Base-by-base conservation (phyloP, 1,140 invertebrate genomes). In the Aplysia californica region DNA sequence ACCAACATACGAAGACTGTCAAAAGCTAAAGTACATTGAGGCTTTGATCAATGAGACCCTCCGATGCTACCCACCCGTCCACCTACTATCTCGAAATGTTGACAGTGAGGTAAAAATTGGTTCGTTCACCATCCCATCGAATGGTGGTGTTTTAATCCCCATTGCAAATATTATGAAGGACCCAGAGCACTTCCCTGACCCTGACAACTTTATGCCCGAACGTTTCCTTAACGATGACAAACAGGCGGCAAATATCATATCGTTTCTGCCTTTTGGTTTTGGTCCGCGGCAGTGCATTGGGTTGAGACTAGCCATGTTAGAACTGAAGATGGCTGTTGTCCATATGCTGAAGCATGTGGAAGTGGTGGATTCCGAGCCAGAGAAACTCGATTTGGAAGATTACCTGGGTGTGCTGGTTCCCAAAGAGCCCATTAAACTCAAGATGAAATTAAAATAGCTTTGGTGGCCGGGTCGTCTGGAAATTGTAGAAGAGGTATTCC, bases 261-360 rank as follows among this genome's bases (percentile, higher is more conserved):
- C 61, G 0, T 75, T 56, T 38, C 29, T 83, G 20, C 75, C 80
- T 6, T 77, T 89, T 4, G 92, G 93, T 21, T 77, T 84, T 33
- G 93, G 93, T 41, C 92, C 92, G 0, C 87, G 93, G 21, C 91
- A 89, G 79, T 94, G 93, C 82, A 91, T 93, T 56, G 93, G 92
- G 89, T 89, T 89, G 90, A 84, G 90, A 26, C 91, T 93, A 72
- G 92, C 90, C 2, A 58, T 85, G 44, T 65, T 86, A 64, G 84
- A 88, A 70, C 41, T 75, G 2, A 89, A 89, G 78, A 76, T 94
- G 68, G 93, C 93, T 0, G 55, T 91, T n/a, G 84, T 84, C 0
- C 29, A 70, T 10, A 69, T 70, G 36, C 35, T 76, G 29, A 69
- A 38, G 36, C 23, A n/a, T 18, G 66, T 70, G 3, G n/a, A 15